Evolutionary conservation across 1,140 invertebrate genomes (phyloP).

Genomic region (Druon quercuslanigerum): DNA sequence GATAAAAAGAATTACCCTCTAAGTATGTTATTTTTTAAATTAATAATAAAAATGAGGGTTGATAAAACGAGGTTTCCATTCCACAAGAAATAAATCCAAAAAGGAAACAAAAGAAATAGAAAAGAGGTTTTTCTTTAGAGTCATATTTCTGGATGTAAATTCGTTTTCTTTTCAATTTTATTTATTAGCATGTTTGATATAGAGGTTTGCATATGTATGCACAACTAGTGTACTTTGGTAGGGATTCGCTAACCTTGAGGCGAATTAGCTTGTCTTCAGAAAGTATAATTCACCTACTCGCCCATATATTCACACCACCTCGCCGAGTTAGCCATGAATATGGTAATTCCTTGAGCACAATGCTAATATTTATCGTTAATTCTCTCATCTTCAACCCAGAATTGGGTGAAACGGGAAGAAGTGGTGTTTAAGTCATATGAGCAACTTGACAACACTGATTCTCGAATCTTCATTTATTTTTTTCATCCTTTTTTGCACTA

Average conservation of each 20-base stretch:
- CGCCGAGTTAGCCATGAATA: constrained; percentile 51
- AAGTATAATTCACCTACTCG: constrained; percentile 52
- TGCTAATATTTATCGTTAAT: constrained; percentile 54
- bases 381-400: constrained; percentile 44
- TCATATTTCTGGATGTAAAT: constrained; percentile 7
- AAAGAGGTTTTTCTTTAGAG: not conserved
- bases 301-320: constrained; percentile 48
- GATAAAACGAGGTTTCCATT: too few species aligned
- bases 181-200: constrained; percentile 23
- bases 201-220: constrained; percentile 38
- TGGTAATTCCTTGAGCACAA: constrained; percentile 54
- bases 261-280: constrained; percentile 51
- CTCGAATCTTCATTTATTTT: too few species aligned
- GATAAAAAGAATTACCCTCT: too few species aligned
- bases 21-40: too few species aligned
- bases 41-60: too few species aligned
- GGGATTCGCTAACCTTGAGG: constrained; percentile 46
- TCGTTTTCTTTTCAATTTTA: constrained; percentile 4
- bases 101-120: not conserved
- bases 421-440: too few species aligned
- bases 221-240: constrained; percentile 40
- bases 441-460: too few species aligned
- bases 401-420: not conserved
- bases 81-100: too few species aligned
- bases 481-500: too few species aligned